Percentiles rank a stretch among this genome's conserved stretches.
These are phyloP conservation scores for Latheticus oryzae DNA, from an alignment of 2,888 invertebrate species.

Conservation along the genomic window DNA sequence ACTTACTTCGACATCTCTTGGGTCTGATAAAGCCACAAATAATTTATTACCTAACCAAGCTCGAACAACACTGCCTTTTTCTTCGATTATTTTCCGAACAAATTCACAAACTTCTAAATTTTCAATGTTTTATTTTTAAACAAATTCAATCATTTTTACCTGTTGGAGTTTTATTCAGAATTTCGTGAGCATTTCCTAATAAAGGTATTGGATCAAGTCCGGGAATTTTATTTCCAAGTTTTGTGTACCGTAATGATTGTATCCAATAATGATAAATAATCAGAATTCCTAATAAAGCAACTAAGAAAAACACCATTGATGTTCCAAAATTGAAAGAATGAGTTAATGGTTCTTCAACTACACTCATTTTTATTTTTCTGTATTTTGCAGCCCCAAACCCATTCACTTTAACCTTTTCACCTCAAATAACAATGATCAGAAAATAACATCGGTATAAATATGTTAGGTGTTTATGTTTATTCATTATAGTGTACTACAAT, in stretches of 20 bases:
- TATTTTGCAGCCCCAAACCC: too few species aligned
- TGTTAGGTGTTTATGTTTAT: too few species aligned
- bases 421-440: too few species aligned
- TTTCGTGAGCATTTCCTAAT: constrained; percentile 48
- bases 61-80: constrained; percentile 70
- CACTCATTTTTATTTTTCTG: constrained; percentile 5
- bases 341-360: constrained; percentile 16
- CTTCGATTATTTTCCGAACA: not conserved
- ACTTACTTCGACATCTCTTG: constrained; percentile 78
- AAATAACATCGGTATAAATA: too few species aligned
- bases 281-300: constrained; percentile 30
- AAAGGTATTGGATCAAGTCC: constrained; percentile 48
- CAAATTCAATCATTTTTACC: constrained; percentile 11
- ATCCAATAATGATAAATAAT: constrained; percentile 49
- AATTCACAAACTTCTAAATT: constrained; percentile 10
- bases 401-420: too few species aligned
- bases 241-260: constrained; percentile 46
- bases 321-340: constrained; percentile 9
- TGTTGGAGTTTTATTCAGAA: constrained; percentile 16
- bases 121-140: constrained; percentile 3
- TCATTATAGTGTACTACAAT: too few species aligned
- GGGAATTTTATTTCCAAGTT: constrained; percentile 51
- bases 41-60: constrained; percentile 84
- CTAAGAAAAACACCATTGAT: constrained; percentile 4
- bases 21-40: constrained; percentile 78